These are phyloP conservation scores for Streptopelia turtur DNA, from an alignment of 2,797 vertebrate genomes.

Conservation along the genomic window DNA sequence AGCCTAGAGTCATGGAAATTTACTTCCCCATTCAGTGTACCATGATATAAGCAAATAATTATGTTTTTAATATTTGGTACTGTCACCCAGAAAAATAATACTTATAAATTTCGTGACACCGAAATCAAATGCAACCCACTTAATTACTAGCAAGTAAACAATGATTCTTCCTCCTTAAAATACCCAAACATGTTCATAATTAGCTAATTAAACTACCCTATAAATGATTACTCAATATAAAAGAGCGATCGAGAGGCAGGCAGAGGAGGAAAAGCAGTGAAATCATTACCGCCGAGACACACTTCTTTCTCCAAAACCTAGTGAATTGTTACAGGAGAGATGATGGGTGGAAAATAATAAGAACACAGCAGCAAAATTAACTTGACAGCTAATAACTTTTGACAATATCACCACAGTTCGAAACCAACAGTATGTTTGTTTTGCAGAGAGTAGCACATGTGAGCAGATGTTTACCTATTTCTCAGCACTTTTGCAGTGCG, in stretches of 20 bases:
- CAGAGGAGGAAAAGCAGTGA: conserved; percentile 14
- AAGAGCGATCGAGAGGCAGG: not conserved
- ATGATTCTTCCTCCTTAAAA: conserved; percentile 56
- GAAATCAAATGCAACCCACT: conserved; percentile 60
- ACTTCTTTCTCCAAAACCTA: not conserved
- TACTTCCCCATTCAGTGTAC: not conserved
- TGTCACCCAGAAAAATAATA: conserved; percentile 39
- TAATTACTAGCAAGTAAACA: conserved; percentile 67
- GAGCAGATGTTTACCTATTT: not conserved
- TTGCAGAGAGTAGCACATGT: not conserved
- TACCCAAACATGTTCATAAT: conserved; percentile 51
- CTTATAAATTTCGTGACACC: conserved; percentile 43
- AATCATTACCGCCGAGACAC: not conserved
- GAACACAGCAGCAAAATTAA: conserved; percentile 38
- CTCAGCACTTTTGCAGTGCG: not conserved
- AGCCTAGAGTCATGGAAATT: conserved; percentile 1
- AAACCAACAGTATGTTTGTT: not conserved
- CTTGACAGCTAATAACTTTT: conserved; percentile 8
- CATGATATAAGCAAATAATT: conserved; percentile 58
- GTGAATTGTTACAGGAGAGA: not conserved
- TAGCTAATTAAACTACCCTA: conserved; percentile 67
- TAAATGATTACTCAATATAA: conserved; percentile 63
- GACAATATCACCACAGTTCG: not conserved
- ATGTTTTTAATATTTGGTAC: conserved; percentile 60
- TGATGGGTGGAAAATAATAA: conserved; percentile 25